phyloP scores from a whole-genome alignment of 2,888 invertebrate species.

The Conchocele bisecta region DNA sequence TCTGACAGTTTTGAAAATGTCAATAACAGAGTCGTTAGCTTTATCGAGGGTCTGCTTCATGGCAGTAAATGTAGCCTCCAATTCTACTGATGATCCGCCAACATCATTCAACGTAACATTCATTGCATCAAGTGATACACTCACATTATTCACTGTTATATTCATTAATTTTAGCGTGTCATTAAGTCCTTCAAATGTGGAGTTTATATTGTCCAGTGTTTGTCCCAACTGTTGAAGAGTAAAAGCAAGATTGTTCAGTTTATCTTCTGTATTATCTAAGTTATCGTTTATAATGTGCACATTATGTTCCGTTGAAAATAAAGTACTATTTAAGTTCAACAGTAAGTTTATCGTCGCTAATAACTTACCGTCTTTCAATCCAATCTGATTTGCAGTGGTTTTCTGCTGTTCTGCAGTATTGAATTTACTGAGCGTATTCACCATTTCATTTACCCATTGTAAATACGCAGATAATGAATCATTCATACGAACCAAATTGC shows the following conservation, averaged over 20 bases:
- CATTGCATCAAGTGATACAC: slow-evolving; percentile 22
- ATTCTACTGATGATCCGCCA: slow-evolving; percentile 15
- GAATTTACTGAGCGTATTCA: slow-evolving; percentile 29
- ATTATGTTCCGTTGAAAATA: slow-evolving; percentile 32
- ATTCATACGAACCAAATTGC: slow-evolving; percentile 39
- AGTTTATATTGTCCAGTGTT: slow-evolving; percentile 30
- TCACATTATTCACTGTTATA: slow-evolving; percentile 24
- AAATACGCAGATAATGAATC: slow-evolving; percentile 32
- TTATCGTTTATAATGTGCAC: slow-evolving; percentile 48
- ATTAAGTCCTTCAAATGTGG: slow-evolving; percentile 30
- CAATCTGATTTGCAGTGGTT: slow-evolving; percentile 25
- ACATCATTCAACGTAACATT: slow-evolving; percentile 20
- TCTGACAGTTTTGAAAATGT: neutral
- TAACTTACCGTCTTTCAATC: slow-evolving; percentile 31
- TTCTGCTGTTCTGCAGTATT: slow-evolving; percentile 21
- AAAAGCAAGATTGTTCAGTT: slow-evolving; percentile 15
- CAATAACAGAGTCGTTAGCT: slow-evolving; percentile 22
- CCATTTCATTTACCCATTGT: slow-evolving; percentile 41
- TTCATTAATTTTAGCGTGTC: slow-evolving; percentile 34
- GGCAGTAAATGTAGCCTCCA: slow-evolving; percentile 27
- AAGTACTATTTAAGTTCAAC: slow-evolving; percentile 46
- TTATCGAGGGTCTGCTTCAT: slow-evolving; percentile 28
- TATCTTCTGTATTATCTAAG: slow-evolving; percentile 35
- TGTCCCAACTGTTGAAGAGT: slow-evolving; percentile 27
- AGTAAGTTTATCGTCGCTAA: slow-evolving; percentile 44